Conservation (phyloP, 35 echinoderm and acorn worm genomes). For the Apostichopus californicus region DNA sequence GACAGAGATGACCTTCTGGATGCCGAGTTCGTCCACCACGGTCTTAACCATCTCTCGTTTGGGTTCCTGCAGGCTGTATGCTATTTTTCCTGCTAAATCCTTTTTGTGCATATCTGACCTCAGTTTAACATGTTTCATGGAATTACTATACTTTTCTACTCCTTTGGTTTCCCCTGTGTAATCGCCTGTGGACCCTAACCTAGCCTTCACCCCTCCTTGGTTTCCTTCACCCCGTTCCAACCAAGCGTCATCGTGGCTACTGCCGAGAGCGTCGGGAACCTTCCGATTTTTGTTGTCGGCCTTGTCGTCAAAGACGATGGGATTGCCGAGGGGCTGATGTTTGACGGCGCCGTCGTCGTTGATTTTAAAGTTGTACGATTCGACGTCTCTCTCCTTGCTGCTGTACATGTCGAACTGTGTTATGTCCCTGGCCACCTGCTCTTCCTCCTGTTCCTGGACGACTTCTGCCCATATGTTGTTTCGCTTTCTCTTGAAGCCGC, state of each 20-base stretch:
- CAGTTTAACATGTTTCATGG: constrained; percentile 66
- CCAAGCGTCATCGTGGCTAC: constrained; percentile 68
- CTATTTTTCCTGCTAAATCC: constrained; percentile 81
- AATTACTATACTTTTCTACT: neutral
- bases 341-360: constrained; percentile 11
- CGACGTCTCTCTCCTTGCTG: constrained; percentile 63
- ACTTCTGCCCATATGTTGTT: constrained; percentile 93
- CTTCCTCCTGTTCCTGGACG: constrained; percentile 71
- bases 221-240: constrained; percentile 37
- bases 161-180: neutral
- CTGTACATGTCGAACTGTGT: constrained; percentile 71
- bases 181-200: constrained; percentile 38
- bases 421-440: constrained; percentile 63
- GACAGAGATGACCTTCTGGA: constrained; percentile 65
- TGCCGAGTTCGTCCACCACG: constrained; percentile 77
- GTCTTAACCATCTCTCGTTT: constrained; percentile 76
- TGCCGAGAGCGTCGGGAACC: constrained; percentile 62
- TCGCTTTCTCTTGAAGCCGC: constrained; percentile 51
- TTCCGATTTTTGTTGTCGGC: neutral
- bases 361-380: constrained; percentile 75
- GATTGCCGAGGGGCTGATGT: constrained; percentile 48
- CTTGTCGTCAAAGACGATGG: constrained; percentile 17
- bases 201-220: constrained; percentile 8
- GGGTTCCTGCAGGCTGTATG: constrained; percentile 81
- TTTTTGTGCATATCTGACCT: constrained; percentile 43